Percentiles rank a stretch among this genome's conserved stretches.
Evolutionary conservation across 2,797 vertebrate species (phyloP).

Genomic region (Poecilia wingei): DNA sequence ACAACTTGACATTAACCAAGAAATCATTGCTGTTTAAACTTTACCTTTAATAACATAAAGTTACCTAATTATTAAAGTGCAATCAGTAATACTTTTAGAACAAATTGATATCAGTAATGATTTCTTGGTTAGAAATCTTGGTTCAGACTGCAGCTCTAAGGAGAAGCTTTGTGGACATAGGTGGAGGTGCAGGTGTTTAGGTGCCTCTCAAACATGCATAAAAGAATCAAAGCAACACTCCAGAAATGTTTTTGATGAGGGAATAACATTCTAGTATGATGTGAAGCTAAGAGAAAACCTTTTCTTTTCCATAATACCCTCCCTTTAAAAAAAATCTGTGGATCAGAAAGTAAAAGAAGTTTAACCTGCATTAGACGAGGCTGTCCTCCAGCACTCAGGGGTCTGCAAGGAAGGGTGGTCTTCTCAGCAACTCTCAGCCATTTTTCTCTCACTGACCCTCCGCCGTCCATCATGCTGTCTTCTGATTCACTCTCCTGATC

Average conservation of each 20-base stretch:
- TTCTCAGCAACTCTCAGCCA: slow-evolving; percentile 95
- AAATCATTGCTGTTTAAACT: too few species aligned
- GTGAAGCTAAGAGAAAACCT: not conserved
- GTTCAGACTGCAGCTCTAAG: too few species aligned
- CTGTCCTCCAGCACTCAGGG: slow-evolving; percentile 85
- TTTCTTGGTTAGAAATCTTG: too few species aligned
- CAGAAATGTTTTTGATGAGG: not conserved
- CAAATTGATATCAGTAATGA: too few species aligned
- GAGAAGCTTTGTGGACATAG: too few species aligned
- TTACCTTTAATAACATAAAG: too few species aligned
- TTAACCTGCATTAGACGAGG: slow-evolving; percentile 93
- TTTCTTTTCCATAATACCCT: not conserved
- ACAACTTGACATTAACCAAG: too few species aligned
- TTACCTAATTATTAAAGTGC: too few species aligned
- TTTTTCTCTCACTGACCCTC: slow-evolving; percentile 89
- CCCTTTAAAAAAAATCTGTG: not conserved
- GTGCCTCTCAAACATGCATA: too few species aligned
- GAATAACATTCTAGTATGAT: not conserved
- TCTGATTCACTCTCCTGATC: slow-evolving; percentile 79
- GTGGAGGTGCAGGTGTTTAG: too few species aligned
- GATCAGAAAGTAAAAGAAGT: not conserved
- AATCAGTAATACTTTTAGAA: too few species aligned
- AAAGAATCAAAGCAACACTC: too few species aligned
- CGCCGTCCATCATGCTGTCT: slow-evolving; percentile 76
- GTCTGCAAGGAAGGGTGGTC: slow-evolving; percentile 86